Base-by-base conservation (phyloP, 2,113 vertebrate genomes). In the Talpa occidentalis region DNA sequence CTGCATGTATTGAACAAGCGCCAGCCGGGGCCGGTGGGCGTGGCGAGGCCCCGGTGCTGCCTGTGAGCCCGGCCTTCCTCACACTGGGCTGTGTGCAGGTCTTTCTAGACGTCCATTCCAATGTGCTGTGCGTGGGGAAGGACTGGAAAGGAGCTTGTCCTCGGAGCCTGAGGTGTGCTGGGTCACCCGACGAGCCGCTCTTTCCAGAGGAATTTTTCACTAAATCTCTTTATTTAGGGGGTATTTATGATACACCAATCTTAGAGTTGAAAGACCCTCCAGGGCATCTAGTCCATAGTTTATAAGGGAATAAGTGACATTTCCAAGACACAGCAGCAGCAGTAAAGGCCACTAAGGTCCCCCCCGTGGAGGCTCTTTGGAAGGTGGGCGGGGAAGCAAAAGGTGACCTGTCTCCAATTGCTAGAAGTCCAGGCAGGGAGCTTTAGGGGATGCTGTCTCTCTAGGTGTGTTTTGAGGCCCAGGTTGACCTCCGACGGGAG, bases 331-430 rank as follows among this genome's bases (percentile, higher is more conserved):
- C 22, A 32, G 90, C 15, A 10, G 5, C 0, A 16, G 22, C 8
- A 6, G 19, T 35, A 2, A 54, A 10, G 9, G 40, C 0, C 28
- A 10, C 49, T 0, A 2, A 3, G 21, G 19, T 15, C 2, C 37
- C 85, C n/a, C n/a, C n/a, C n/a, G n/a, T n/a, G 32, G 14, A 16
- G 81, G 74, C 60, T 64, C n/a, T 10, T 4, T 37, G 6, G 26
- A 32, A 62, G 35, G 40, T 4, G 26, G 19, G 59, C 17, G 60
- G 72, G 76, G 35, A 28, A n/a, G 32, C 17, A 24, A 62, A 8
- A 8, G 1, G 11, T 11, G 16, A 7, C 10, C 3, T 1, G 9
- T 4, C 26, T 19, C 42, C n/a, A n/a, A n/a, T n/a, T n/a, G n/a
- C n/a, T 56, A 26, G 69, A 49, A 2, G 3, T 30, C 3, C 42